Evolutionary conservation across 1,140 invertebrate genomes (phyloP), one percentile per base, ranked within the genome.

Genomic region (Himalopsyche phryganea): DNA sequence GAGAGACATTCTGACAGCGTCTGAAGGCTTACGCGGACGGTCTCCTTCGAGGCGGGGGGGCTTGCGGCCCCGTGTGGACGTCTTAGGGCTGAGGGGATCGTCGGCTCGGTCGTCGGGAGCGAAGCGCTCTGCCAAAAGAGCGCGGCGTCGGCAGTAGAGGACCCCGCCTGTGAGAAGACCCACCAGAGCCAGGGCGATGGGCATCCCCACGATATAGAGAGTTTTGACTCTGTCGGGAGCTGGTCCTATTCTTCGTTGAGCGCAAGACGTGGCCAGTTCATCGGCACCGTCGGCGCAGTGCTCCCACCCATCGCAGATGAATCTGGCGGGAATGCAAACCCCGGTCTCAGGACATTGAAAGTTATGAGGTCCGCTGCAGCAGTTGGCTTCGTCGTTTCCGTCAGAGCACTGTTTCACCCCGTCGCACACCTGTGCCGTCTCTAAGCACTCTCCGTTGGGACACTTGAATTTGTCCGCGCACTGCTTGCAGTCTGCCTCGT

Each of bases 211-310:
- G 58, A 76, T 73, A 58, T 70, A 80, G 0, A 76, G 76, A 2
- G 74, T 77, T 38, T 80, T 81, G 32, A 78, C 73, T 0, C 72
- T 69, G 1, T 79, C 74, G 0, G 67, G 68, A 0, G 68, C 66
- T 60, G 69, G 66, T 48, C 67, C 67, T 7, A 65, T 66, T 13
- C 61, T 58, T 19, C 61, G 56, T 50, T 70, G 69, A 7, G 77
- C 70, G 58, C 86, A 89, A 6, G 78, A 79, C 0, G 81, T 78
- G 0, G 80, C 72, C 5, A 79, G 75, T 68, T 90, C 88, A 68
- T 90, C 87, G 1, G 85, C 82, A 1, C 86, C 86, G 67, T 90
- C 87, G 1, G 84, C 83, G 67, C 88, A 90, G 67, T 89, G 80
- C 1, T 83, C 83, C 69, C 80, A 84, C 0, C 83, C 81, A 70